Evolutionary conservation across 1,140 invertebrate genomes (phyloP).

Genomic region (Pseudomyrmex gracilis): DNA sequence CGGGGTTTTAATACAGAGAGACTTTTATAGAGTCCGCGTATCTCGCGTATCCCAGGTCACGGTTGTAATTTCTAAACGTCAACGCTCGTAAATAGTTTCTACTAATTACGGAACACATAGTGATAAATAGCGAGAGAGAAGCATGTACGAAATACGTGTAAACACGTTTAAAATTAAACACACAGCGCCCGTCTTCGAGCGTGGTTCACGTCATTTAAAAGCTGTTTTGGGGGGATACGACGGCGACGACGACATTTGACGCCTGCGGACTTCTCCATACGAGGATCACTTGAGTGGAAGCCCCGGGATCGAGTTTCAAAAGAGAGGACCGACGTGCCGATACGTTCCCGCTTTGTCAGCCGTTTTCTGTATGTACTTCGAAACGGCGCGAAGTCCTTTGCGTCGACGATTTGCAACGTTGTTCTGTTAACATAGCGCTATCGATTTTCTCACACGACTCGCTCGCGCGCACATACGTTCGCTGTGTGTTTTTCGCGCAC

Average conservation of each 20-base stretch:
- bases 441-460: constrained; percentile 45
- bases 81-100: constrained; percentile 27
- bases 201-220: constrained; percentile 67
- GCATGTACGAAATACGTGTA: constrained; percentile 9
- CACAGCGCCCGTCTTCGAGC: constrained; percentile 24
- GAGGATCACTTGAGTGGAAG: constrained; percentile 66
- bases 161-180: constrained; percentile 66
- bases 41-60: neutral
- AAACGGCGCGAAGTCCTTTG: constrained; percentile 35
- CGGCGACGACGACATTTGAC: constrained; percentile 71
- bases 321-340: constrained; percentile 67
- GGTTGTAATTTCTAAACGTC: constrained; percentile 24
- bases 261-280: constrained; percentile 64
- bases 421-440: constrained; percentile 53
- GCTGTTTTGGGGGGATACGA: constrained; percentile 53
- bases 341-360: constrained; percentile 50
- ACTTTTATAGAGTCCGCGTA: too few relatives aligned
- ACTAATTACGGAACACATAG: constrained; percentile 34
- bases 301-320: constrained; percentile 74
- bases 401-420: constrained; percentile 53
- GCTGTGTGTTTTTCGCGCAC: constrained; percentile 12
- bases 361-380: constrained; percentile 33
- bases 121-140: neutral
- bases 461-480: constrained; percentile 6
- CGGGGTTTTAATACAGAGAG: too few relatives aligned